Evolutionary conservation across 2,888 invertebrate species (phyloP).

Genomic region (Sinohyriopsis cumingii): DNA sequence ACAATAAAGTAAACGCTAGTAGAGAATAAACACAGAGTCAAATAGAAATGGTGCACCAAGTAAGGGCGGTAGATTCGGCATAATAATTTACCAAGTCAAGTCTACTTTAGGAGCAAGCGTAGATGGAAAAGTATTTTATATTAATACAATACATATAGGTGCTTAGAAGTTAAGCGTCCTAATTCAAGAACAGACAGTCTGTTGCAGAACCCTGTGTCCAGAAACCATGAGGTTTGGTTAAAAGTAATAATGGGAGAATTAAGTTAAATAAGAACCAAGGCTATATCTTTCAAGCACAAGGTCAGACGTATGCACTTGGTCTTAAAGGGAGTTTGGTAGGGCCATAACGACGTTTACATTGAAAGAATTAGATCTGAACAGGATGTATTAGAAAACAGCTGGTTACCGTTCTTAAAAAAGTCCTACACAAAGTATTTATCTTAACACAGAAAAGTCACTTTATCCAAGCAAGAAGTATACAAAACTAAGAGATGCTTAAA

Average conservation of each 20-base stretch:
- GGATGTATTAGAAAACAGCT: neutral
- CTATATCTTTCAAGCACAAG: slow-evolving; percentile 12
- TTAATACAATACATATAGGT: slow-evolving; percentile 1
- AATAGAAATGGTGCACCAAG: neutral
- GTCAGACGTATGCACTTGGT: slow-evolving; percentile 13
- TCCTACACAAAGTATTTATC: slow-evolving; percentile 12
- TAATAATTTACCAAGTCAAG: slow-evolving; percentile 1
- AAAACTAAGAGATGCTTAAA: too few relatives aligned
- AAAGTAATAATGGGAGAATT: slow-evolving; percentile 2
- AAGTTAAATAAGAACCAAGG: slow-evolving; percentile 5
- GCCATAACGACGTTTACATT: slow-evolving; percentile 1
- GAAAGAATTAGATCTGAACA: slow-evolving; percentile 8
- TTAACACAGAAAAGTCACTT: neutral
- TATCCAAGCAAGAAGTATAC: too few relatives aligned
- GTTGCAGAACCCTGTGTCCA: slow-evolving; percentile 1
- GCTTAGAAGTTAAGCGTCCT: slow-evolving; percentile 13
- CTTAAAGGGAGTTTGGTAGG: slow-evolving; percentile 14
- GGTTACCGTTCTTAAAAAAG: slow-evolving; percentile 2
- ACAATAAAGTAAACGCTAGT: slow-evolving; percentile 3
- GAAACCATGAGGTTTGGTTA: slow-evolving; percentile 5
- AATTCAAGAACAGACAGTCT: neutral
- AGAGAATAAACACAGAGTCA: slow-evolving; percentile 1
- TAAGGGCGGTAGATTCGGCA: neutral
- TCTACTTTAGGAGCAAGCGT: slow-evolving; percentile 10
- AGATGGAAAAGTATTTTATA: slow-evolving; percentile 9